Base-by-base conservation (phyloP, 1,140 invertebrate genomes). In the Ctenoplectra terminalis region DNA sequence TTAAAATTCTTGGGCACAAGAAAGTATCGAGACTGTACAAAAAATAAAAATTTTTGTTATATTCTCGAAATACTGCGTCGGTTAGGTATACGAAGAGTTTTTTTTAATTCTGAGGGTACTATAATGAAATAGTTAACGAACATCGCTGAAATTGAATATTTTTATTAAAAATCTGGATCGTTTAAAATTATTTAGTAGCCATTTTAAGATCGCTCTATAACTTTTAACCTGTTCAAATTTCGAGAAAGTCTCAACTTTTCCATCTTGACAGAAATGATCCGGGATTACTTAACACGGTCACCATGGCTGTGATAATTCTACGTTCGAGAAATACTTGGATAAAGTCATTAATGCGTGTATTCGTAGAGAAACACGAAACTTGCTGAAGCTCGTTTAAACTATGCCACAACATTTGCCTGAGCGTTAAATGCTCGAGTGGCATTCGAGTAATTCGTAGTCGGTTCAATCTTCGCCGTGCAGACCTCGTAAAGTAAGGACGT, bases 351-450 rank as follows among this genome's bases (percentile, higher is more conserved):
- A 63, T 40, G 37, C 60, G 43, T 46, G 48, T 37, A 74, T 74
- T 56, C 40, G 37, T 20, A 54, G 70, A 74, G 56, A 56, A 80
- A 80, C 71, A 46, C 23, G 69, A 81, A 63, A 81, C 78, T 81
- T 31, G 31, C 3, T 37, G 31, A 2, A 31, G 17, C 54, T 61
- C 54, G 67, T 72, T 43, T 60, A 50, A 79, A 79, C 76, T 72
- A 72, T 72, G 67, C 56, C 67, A 29, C 67, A 79, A 79, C 76
- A 79, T 72, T 79, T 50, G 54, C 67, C 67, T 7, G 23, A 23
- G 43, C 70, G 70, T 74, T 81, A 73, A 64, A 81, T 60, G 71
- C 71, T 74, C 78, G 17, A 81, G 40, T 81, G 70, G 78, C 48
- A 81, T 81, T 74, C 60, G 31, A 63, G 78, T 48, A 74, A 66